These are phyloP conservation scores for Gymnocheta viridis DNA, from an alignment of 2,888 invertebrate species.

Conservation along the genomic window DNA sequence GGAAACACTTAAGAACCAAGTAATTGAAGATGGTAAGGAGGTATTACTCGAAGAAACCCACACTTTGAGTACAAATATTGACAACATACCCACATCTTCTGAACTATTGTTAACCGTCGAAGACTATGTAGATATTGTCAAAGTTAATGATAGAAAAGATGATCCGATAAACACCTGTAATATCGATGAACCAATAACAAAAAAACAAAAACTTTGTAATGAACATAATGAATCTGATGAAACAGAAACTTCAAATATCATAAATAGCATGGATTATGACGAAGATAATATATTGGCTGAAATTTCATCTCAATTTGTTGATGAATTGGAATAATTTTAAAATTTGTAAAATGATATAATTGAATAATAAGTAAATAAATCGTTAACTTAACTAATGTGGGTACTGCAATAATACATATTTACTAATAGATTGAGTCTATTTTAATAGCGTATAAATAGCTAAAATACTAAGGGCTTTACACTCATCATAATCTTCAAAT, in stretches of 20 bases:
- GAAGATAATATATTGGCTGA: slow-evolving; percentile 69
- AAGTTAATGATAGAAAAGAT: not conserved
- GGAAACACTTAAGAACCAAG: not conserved
- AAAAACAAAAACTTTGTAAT: slow-evolving; percentile 56
- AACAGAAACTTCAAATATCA: not conserved
- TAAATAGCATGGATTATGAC: slow-evolving; percentile 28
- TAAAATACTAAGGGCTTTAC: too few relatives aligned
- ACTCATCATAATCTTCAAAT: too few relatives aligned
- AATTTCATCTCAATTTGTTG: slow-evolving; percentile 73
- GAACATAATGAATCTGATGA: not conserved
- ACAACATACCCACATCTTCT: not conserved
- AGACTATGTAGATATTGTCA: slow-evolving; percentile 2
- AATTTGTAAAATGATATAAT: not conserved
- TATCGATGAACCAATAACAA: slow-evolving; percentile 41
- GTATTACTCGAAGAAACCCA: too few relatives aligned
- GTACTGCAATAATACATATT: too few relatives aligned
- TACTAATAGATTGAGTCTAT: too few relatives aligned
- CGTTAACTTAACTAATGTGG: too few relatives aligned
- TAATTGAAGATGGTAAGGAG: not conserved
- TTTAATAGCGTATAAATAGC: too few relatives aligned
- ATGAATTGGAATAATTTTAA: slow-evolving; percentile 71
- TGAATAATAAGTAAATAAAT: not conserved
- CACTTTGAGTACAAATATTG: not conserved
- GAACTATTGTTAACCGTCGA: slow-evolving; percentile 4
- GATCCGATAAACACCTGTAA: not conserved